phyloP scores from a whole-genome alignment of 2,113 vertebrate genomes.

The Pristiophorus japonicus region DNA sequence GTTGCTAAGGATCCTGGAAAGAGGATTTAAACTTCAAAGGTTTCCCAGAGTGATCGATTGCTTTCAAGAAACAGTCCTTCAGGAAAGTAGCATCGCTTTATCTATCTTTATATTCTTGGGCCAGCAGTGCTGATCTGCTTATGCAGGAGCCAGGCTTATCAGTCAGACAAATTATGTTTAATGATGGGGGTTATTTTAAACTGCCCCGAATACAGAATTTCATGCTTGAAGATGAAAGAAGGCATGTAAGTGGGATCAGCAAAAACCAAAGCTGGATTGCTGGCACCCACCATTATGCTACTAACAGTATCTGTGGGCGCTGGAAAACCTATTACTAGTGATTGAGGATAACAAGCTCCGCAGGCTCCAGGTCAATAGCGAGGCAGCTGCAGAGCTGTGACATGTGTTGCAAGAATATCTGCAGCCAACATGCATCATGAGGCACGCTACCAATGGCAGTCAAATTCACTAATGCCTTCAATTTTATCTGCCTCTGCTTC shows the following conservation, averaged over 20 bases:
- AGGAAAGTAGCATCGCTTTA: background rate
- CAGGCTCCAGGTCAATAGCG: background rate
- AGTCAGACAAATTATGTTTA: background rate
- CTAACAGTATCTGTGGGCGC: background rate
- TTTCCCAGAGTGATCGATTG: background rate
- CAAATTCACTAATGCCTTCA: too few relatives aligned
- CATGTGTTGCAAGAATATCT: background rate
- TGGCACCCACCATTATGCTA: background rate
- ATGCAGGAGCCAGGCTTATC: background rate
- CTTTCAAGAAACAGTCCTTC: background rate
- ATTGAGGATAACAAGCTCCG: background rate
- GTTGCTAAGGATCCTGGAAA: background rate
- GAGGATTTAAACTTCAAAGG: constrained; percentile 6
- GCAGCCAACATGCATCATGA: background rate
- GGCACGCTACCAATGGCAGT: too few relatives aligned
- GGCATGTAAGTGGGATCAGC: background rate
- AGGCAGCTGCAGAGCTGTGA: background rate
- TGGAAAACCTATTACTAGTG: background rate
- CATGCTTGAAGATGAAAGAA: background rate
- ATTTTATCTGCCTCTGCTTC: too few relatives aligned
- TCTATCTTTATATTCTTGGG: background rate
- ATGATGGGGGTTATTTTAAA: background rate
- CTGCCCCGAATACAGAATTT: background rate
- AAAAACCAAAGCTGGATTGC: background rate
- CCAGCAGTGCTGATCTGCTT: background rate